Conservation (phyloP, 2,888 invertebrate genomes). For the Xestia rhomboidea region DNA sequence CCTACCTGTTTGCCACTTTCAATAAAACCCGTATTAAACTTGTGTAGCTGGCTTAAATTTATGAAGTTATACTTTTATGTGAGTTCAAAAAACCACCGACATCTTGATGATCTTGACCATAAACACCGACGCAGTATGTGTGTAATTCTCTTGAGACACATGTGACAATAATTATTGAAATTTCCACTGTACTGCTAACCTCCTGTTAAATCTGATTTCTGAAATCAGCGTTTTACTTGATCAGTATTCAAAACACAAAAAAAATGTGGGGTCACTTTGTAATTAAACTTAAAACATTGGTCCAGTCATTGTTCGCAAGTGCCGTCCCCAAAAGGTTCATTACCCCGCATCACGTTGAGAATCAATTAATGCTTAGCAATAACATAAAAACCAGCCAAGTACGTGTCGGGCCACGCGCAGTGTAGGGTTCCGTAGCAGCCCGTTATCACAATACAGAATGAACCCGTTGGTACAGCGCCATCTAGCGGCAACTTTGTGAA, state of each 20-base stretch:
- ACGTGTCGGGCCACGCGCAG: too few species aligned
- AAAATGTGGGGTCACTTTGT: conserved; percentile 9
- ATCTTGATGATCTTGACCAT: not conserved
- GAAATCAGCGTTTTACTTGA: not conserved
- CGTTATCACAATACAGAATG: too few species aligned
- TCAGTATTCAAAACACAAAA: conserved; percentile 29
- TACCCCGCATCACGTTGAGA: conserved; percentile 28
- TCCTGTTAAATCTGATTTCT: conserved; percentile 11
- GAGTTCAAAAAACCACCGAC: not conserved
- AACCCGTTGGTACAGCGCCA: too few species aligned
- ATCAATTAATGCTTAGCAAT: conserved; percentile 55
- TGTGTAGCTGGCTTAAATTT: not conserved
- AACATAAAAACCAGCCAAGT: too few species aligned
- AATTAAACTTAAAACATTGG: conserved; percentile 33
- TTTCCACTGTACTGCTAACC: not conserved
- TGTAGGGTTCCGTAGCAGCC: too few species aligned
- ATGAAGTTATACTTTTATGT: not conserved
- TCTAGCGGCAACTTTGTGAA: too few species aligned
- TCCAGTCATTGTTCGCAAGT: conserved; percentile 29
- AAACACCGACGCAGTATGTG: not conserved
- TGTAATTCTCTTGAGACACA: not conserved
- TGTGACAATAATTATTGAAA: not conserved
- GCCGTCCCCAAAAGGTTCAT: conserved; percentile 25
- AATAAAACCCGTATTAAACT: not conserved
- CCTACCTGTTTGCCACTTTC: not conserved